These are phyloP conservation scores for Augiades crinisus DNA, from an alignment of 2,888 invertebrate species.

Conservation along the genomic window DNA sequence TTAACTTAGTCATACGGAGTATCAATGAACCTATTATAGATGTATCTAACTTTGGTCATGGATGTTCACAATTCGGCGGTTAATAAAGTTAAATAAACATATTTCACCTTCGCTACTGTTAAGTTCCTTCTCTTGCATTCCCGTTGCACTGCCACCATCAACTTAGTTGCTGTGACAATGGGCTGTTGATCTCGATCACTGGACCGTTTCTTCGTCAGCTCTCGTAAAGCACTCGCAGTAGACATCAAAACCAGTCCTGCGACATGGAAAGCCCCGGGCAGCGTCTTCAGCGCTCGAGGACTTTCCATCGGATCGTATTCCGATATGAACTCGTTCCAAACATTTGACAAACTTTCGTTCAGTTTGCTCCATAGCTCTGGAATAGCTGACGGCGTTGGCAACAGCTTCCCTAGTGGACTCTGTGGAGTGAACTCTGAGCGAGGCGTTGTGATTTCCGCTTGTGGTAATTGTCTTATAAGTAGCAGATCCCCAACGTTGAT, in stretches of 20 bases:
- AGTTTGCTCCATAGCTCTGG: slow-evolving; percentile 85
- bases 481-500: slow-evolving; percentile 89
- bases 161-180: slow-evolving; percentile 64
- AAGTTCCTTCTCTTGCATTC: slow-evolving; percentile 67
- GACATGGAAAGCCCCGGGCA: slow-evolving; percentile 82
- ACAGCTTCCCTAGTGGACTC: slow-evolving; percentile 78
- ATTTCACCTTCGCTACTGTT: slow-evolving; percentile 60
- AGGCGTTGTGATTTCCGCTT: slow-evolving; percentile 55
- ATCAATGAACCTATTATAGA: too few species aligned
- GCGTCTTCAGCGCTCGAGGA: slow-evolving; percentile 82
- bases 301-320: slow-evolving; percentile 90
- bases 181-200: slow-evolving; percentile 57
- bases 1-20: too few species aligned
- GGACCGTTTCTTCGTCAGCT: slow-evolving; percentile 79
- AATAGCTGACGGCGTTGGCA: slow-evolving; percentile 83
- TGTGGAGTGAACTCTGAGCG: slow-evolving; percentile 47
- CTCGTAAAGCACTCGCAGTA: slow-evolving; percentile 82
- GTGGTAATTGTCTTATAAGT: slow-evolving; percentile 76
- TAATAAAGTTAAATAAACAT: background rate
- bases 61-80: too few species aligned
- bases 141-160: slow-evolving; percentile 60
- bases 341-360: slow-evolving; percentile 85
- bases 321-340: slow-evolving; percentile 91
- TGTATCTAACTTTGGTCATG: too few species aligned
- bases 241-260: slow-evolving; percentile 84